Evolutionary conservation across 2,888 invertebrate species (phyloP), one percentile per base, ranked within the genome.

Genomic region (Parapristionchus giblindavisi): DNA sequence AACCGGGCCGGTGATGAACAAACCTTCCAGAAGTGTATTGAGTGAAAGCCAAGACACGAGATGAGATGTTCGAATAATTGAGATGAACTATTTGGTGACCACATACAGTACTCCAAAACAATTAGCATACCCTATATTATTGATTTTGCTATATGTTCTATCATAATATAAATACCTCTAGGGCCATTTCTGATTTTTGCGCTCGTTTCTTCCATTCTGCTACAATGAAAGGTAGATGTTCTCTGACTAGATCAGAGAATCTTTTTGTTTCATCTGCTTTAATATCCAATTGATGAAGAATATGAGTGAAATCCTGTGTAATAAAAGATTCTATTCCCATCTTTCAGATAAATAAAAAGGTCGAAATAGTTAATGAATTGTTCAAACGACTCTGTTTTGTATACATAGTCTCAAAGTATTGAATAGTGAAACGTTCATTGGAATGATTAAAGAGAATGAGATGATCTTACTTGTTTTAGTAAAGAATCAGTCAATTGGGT

Each of bases 31-130:
- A 83, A 85, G 48, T 85, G 83, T 17, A 83, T 78, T 8, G 84
- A 81, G 72, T 83, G 77, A 43, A 83, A 85, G 48, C 84, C 87
- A 32, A 87, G 79, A 21, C 81, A 77, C 61, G 79, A 77, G 56
- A 87, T 81, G 36, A 87, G 79, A 8, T 79, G 70, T 71, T 87
- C 87, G 63, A 87, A 86, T 38, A 79, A 74, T 29, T 80, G 76
- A 63, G 83, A 78, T 24, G 80, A 84, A 2, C 80, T 78, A 71
- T 86, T 81, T 54, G 83, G 84, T 14, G 11, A 27, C 73, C 73
- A 77, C 54, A 87, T 79, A 76, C 87, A 87, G 74, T 85, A 85
- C 66, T 87, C 87, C 48, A 87, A 74, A n/a, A 84, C 78, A 8
- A 81, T 60, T 27, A 87, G 77, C 4, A 87, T 78, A 29, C 86